phyloP scores from a whole-genome alignment of 2,797 vertebrate genomes.

The Ibycter americanus region DNA sequence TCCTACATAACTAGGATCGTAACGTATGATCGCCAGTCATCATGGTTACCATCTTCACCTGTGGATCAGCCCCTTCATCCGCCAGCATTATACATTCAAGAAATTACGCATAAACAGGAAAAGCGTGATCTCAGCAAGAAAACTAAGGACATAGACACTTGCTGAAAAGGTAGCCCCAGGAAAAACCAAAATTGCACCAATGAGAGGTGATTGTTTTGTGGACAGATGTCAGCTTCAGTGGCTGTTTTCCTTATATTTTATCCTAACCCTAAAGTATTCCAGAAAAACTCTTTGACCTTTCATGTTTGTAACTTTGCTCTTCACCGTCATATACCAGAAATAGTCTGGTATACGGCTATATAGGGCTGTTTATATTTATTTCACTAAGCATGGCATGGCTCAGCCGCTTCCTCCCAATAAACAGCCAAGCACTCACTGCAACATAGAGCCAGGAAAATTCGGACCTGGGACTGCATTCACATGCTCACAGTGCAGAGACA shows the following conservation, averaged over 20 bases:
- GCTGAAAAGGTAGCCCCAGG: background rate
- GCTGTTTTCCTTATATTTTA: background rate
- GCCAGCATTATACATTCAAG: background rate
- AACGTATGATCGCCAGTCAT: too few species aligned
- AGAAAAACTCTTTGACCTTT: background rate
- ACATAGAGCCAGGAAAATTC: background rate
- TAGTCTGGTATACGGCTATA: background rate
- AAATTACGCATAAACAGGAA: background rate
- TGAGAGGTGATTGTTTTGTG: background rate
- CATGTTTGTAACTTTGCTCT: background rate
- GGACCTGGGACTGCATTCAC: background rate
- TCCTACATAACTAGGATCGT: background rate
- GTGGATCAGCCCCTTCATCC: background rate
- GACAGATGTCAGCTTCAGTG: background rate
- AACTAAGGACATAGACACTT: background rate
- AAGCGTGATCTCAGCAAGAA: background rate
- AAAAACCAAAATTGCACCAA: background rate
- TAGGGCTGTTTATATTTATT: accelerated
- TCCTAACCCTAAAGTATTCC: background rate
- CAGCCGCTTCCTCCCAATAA: background rate
- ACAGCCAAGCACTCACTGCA: background rate
- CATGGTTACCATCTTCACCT: background rate
- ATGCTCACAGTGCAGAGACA: background rate
- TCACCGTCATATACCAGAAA: background rate
- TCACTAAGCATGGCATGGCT: background rate